Evolutionary conservation across 2,113 vertebrate genomes (phyloP).

Genomic region (Myrmecobius fasciatus): DNA sequence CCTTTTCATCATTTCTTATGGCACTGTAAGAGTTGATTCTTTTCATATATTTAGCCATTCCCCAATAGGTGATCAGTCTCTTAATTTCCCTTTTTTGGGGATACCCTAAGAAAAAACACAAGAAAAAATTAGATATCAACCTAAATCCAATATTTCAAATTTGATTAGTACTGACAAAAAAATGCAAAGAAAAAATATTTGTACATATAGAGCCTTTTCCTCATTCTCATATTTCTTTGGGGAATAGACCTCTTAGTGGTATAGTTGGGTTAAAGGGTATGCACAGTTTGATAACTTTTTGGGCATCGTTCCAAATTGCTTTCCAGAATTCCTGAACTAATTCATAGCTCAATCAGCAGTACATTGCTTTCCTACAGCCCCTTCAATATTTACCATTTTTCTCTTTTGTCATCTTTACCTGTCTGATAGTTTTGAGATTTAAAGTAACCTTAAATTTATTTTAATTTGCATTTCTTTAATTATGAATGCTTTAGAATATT

Average conservation of each 20-base stretch:
- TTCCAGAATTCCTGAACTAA: not conserved
- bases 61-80: not conserved
- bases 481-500: not conserved
- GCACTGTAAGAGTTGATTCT: not conserved
- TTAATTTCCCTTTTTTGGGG: not conserved
- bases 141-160: too few relatives aligned
- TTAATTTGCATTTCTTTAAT: not conserved
- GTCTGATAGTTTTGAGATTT: not conserved
- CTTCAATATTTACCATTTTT: not conserved
- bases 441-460: not conserved
- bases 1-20: not conserved
- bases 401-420: not conserved
- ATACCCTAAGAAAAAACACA: not conserved
- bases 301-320: not conserved
- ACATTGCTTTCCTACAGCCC: not conserved
- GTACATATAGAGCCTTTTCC: not conserved
- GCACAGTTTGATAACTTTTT: not conserved
- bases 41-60: not conserved
- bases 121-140: too few relatives aligned
- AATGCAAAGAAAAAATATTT: not conserved
- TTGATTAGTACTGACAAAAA: too few relatives aligned
- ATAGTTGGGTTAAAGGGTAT: not conserved
- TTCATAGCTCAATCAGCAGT: not conserved
- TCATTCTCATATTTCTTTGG: not conserved
- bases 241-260: not conserved